Percentiles rank a stretch among this genome's conserved stretches.
phyloP scores from a whole-genome alignment of 2,888 invertebrate genomes.

The Heliconius sara region DNA sequence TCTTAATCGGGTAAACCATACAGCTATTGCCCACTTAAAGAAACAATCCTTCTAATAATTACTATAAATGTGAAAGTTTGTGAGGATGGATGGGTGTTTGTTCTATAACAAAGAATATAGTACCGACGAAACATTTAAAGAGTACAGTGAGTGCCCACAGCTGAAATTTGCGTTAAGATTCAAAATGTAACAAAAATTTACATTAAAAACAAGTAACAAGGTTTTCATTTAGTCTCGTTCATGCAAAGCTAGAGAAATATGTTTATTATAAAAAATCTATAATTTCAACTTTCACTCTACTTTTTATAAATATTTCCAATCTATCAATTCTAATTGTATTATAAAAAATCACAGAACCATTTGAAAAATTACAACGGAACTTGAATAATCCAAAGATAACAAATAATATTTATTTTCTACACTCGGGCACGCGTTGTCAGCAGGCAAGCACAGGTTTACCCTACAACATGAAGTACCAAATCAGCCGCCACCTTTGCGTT shows the following conservation, averaged over 20 bases:
- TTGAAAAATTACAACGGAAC: too few relatives aligned
- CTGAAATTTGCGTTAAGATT: neutral
- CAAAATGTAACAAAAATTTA: neutral
- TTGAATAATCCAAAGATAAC: neutral
- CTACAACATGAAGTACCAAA: neutral
- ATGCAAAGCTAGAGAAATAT: neutral
- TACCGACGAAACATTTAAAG: too few relatives aligned
- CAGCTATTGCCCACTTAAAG: neutral
- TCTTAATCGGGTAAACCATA: neutral
- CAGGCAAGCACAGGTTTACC: neutral
- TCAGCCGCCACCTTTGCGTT: constrained; percentile 31
- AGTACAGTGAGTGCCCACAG: neutral
- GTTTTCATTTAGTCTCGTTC: neutral
- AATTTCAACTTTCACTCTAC: neutral
- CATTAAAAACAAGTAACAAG: too few relatives aligned
- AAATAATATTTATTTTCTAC: neutral
- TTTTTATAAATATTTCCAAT: too few relatives aligned
- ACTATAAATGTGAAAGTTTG: too few relatives aligned
- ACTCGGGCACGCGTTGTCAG: neutral
- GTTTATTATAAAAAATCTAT: neutral
- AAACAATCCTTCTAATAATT: neutral
- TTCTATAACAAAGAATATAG: neutral
- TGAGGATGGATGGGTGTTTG: too few relatives aligned
- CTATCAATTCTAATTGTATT: too few relatives aligned
- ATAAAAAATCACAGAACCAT: too few relatives aligned